Evolutionary conservation across 2,888 invertebrate species (phyloP).

Genomic region (Agriotes lineatus): DNA sequence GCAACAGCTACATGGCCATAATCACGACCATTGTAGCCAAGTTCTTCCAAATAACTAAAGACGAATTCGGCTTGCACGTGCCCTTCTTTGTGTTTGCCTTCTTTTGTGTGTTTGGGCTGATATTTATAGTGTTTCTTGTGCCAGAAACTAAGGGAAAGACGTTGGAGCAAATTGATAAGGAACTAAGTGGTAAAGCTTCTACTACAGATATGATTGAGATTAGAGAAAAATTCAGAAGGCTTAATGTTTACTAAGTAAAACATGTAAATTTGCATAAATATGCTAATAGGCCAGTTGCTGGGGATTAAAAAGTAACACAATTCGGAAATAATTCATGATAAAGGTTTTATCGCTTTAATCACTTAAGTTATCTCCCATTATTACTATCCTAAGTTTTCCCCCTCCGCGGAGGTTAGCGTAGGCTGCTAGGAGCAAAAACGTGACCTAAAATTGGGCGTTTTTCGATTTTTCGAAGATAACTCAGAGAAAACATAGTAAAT

Average conservation of each 20-base stretch:
- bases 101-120: conserved; percentile 72
- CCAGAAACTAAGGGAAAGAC: conserved; percentile 82
- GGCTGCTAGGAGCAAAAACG: too few species aligned
- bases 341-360: too few species aligned
- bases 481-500: too few species aligned
- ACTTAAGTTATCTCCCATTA: too few species aligned
- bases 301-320: too few species aligned
- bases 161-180: conserved; percentile 73
- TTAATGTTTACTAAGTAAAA: conserved; percentile 14
- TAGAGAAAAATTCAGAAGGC: neutral
- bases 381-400: too few species aligned
- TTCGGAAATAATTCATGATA: too few species aligned
- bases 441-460: too few species aligned
- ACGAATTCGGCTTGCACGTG: conserved; percentile 72
- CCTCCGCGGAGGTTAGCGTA: too few species aligned
- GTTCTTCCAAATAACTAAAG: conserved; percentile 67
- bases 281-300: too few species aligned
- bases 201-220: neutral
- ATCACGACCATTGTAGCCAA: conserved; percentile 65
- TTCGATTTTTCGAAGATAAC: too few species aligned
- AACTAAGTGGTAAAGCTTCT: conserved; percentile 63
- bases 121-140: conserved; percentile 72
- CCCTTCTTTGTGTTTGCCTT: conserved; percentile 75
- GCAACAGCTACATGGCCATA: conserved; percentile 66
- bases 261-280: too few species aligned